Conservation (phyloP, 2,797 vertebrate species). For the Peromyscus aztecus region DNA sequence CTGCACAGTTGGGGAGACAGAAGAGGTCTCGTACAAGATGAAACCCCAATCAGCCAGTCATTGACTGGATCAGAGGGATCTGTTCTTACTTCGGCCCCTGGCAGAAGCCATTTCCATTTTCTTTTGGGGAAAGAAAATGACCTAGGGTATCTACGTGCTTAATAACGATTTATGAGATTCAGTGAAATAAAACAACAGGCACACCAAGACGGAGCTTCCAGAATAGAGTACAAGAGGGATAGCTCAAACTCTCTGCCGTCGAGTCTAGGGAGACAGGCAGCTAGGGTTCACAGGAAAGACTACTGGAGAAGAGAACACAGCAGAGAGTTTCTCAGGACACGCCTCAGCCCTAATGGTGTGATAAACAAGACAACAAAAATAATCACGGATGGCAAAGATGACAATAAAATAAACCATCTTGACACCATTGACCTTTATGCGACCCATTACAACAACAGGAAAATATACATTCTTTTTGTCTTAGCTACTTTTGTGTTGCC, state of each 20-base stretch:
- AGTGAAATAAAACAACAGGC: constrained; percentile 20
- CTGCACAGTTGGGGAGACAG: neutral
- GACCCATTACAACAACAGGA: neutral
- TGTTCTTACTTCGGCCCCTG: constrained; percentile 2
- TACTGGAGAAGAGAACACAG: neutral
- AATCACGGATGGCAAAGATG: neutral
- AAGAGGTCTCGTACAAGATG: neutral
- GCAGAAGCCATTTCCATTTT: neutral
- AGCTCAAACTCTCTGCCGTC: neutral
- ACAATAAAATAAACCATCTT: neutral
- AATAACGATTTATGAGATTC: constrained; percentile 6
- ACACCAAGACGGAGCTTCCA: neutral
- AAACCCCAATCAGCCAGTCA: neutral
- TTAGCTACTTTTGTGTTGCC: neutral
- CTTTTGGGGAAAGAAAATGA: constrained; percentile 25
- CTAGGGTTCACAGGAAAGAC: neutral
- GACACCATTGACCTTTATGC: neutral
- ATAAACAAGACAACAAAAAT: neutral
- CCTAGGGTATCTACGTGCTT: neutral
- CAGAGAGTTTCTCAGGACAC: neutral
- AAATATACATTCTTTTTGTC: neutral
- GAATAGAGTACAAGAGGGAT: neutral
- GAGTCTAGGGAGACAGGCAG: neutral
- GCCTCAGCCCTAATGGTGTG: neutral
- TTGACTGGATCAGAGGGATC: neutral